These are phyloP conservation scores for Belgica antarctica DNA, from an alignment of 2,888 invertebrate genomes.

Conservation along the genomic window DNA sequence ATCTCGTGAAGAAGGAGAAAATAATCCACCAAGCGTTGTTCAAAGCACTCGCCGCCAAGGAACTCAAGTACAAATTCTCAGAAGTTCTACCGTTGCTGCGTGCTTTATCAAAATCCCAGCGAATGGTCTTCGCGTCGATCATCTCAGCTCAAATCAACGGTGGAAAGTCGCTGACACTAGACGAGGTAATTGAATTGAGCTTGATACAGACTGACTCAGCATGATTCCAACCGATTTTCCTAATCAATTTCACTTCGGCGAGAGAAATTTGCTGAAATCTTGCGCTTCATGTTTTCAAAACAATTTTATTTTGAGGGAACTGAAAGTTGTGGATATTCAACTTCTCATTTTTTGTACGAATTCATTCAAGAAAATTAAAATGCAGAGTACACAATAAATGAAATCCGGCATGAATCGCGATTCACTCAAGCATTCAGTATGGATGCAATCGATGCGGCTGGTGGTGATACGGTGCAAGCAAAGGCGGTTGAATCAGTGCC, in stretches of 20 bases:
- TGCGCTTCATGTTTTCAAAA: not conserved
- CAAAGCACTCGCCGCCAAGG: conserved; percentile 61
- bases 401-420: not conserved
- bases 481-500: conserved; percentile 31
- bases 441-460: conserved; percentile 38
- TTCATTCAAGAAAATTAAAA: too few relatives aligned
- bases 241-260: not conserved
- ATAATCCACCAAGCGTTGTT: conserved; percentile 59
- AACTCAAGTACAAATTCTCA: conserved; percentile 61
- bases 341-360: conserved; percentile 10
- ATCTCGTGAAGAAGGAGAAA: conserved; percentile 55
- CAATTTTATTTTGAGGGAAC: not conserved
- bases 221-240: not conserved
- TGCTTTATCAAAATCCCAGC: conserved; percentile 63
- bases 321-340: conserved; percentile 1
- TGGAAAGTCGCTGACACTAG: conserved; percentile 57
- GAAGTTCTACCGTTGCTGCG: conserved; percentile 65
- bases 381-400: not conserved
- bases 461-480: conserved; percentile 12
- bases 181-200: conserved; percentile 61
- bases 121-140: conserved; percentile 62
- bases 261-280: not conserved
- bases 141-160: conserved; percentile 63
- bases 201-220: not conserved
- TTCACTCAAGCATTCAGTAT: conserved; percentile 18